Base-by-base conservation (phyloP, 2,797 vertebrate genomes). In the Lindbergichthys nudifrons region DNA sequence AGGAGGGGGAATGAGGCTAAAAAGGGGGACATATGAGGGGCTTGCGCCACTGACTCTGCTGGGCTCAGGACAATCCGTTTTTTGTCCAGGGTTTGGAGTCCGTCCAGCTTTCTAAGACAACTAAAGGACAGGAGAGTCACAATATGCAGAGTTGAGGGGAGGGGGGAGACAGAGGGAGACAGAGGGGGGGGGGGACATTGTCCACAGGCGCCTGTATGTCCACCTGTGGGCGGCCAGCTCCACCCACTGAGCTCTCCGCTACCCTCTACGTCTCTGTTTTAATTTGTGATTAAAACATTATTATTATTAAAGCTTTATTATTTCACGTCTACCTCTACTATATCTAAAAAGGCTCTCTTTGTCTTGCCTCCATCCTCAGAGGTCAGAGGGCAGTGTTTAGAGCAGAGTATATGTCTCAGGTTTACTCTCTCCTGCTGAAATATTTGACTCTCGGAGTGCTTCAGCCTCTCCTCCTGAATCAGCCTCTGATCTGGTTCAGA, bases 401-500 rank as follows among this genome's bases (percentile, higher is more conserved):
- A 58, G 14, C 52, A 39, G 48, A 56, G n/a, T 39, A 52, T 21
- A 41, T 42, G 15, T 13, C 6, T 48, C 43, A 59, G 19, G 32
- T 7, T 18, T 52, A 6, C 26, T 62, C 9, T 30, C 8, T 41
- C 23, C 43, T 51, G 7, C 36, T 46, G 10, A 57, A 16, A 42
- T 39, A 19, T 8, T 43, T 8, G 2, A 11, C 45, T 53, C 10
- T 0, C 19, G 6, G 14, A 46, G 39, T 16, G 43, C 15, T 9
- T 10, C 51, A 16, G 39, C 63, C 57, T 21, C 41, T 63, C 3
- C 71, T 65, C 43, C 36, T 67, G 58, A 68, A 46, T 67, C 46
- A 51, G 13, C 16, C 41, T 62, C 41, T 43, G 53, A n/a, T 59
- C 8, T 47, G 0, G 1, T 61, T 65, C 36, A 70, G 77, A 92